These are phyloP conservation scores for Syngnathus acus DNA, from an alignment of 2,797 vertebrate genomes.

Conservation along the genomic window DNA sequence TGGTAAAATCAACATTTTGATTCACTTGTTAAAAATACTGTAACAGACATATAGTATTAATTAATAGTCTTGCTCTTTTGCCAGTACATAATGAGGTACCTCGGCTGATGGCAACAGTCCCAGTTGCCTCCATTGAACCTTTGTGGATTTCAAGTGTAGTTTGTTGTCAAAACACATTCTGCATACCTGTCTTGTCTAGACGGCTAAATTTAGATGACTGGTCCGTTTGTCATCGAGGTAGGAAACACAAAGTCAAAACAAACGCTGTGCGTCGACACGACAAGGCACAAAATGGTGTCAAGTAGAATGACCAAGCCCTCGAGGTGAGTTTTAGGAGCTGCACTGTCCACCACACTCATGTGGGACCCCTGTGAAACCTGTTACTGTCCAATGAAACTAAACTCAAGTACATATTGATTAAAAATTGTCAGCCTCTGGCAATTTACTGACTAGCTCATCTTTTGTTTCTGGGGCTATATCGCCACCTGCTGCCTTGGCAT, in stretches of 20 bases:
- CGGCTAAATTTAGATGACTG: neutral
- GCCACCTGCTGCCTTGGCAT: neutral
- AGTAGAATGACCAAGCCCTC: neutral
- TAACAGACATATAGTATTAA: neutral
- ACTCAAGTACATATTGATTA: neutral
- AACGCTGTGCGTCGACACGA: neutral
- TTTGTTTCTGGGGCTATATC: neutral
- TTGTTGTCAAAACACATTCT: constrained; percentile 12
- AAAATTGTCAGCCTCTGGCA: neutral
- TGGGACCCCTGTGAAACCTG: neutral
- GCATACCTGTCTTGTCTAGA: neutral
- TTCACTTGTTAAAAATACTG: too few species aligned
- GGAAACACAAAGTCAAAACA: neutral
- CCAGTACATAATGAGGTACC: constrained; percentile 31
- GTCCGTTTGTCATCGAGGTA: neutral
- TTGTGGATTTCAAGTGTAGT: constrained; percentile 46
- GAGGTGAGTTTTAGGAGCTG: neutral
- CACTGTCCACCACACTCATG: neutral
- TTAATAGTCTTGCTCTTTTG: too few species aligned
- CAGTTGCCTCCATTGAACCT: neutral
- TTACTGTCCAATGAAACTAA: neutral
- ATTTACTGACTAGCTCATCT: neutral
- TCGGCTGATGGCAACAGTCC: constrained; percentile 43
- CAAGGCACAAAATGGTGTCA: neutral
- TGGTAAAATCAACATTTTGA: too few species aligned